phyloP scores from a whole-genome alignment of 2,113 vertebrate species.

The Cygnus buccinator region DNA sequence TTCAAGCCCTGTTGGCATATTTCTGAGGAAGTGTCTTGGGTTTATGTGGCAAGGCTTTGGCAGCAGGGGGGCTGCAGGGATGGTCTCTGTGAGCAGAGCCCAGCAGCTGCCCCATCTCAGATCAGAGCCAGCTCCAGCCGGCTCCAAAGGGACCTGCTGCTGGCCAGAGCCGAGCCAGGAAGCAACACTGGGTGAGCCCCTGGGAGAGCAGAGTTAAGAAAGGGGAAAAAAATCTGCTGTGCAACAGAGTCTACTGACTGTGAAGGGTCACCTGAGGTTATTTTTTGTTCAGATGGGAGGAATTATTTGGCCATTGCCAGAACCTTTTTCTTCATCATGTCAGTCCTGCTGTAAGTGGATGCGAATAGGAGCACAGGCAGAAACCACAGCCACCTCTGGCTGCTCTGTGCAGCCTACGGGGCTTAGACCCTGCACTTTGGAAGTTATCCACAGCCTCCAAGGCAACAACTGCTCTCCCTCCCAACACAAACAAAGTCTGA shows the following conservation, averaged over 20 bases:
- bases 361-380: neutral
- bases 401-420: neutral
- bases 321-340: neutral
- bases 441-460: neutral
- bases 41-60: too few species aligned
- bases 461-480: neutral
- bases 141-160: too few species aligned
- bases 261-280: neutral
- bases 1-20: neutral
- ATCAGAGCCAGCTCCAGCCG: too few species aligned
- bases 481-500: neutral
- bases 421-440: neutral
- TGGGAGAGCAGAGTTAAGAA: too few species aligned
- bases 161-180: too few species aligned
- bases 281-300: neutral
- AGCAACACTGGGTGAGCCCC: too few species aligned
- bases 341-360: neutral
- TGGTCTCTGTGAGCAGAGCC: too few species aligned
- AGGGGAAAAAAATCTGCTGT: too few species aligned
- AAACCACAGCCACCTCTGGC: neutral
- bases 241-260: too few species aligned
- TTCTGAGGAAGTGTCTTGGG: neutral
- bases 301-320: neutral
- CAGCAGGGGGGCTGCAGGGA: too few species aligned
- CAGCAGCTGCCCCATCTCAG: too few species aligned